A percentile compares a stretch with the other conserved stretches of the same genome.
These are phyloP conservation scores for Danio aesculapii DNA, from an alignment of 2,797 vertebrate genomes.

Conservation along the genomic window DNA sequence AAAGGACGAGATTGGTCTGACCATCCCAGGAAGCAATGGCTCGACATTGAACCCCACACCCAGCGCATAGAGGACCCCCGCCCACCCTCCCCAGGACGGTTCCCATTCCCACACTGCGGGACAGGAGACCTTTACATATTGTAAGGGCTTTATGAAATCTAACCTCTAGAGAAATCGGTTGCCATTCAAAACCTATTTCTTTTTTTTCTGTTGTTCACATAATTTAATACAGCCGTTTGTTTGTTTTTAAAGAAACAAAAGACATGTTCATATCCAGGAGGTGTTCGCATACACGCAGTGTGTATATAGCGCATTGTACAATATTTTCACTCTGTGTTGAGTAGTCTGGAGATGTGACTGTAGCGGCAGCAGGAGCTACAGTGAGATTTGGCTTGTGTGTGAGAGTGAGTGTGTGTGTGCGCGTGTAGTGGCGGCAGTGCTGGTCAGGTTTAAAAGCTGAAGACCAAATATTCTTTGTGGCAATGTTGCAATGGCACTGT, in stretches of 20 bases:
- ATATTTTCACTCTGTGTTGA: conserved; percentile 57
- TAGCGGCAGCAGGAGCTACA: conserved; percentile 49
- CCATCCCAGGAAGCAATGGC: conserved; percentile 92
- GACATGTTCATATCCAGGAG: conserved; percentile 73
- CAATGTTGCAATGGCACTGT: conserved; percentile 62
- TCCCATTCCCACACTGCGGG: conserved; percentile 74
- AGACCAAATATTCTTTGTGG: conserved; percentile 69
- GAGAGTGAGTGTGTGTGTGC: conserved; percentile 61
- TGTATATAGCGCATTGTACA: conserved; percentile 59
- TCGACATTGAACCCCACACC: conserved; percentile 92
- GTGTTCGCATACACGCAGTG: conserved; percentile 62
- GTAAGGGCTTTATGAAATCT: conserved; percentile 87
- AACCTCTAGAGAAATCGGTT: conserved; percentile 80
- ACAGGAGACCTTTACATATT: conserved; percentile 89
- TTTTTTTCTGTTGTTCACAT: conserved; percentile 71
- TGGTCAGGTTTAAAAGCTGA: conserved; percentile 69
- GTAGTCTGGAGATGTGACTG: conserved; percentile 54
- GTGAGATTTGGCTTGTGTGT: conserved; percentile 65
- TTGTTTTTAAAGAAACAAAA: conserved; percentile 65
- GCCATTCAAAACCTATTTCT: conserved; percentile 75
- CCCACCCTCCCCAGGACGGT: conserved; percentile 56
- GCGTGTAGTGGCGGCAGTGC: conserved; percentile 59
- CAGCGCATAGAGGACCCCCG: conserved; percentile 84
- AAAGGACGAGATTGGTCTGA: conserved; percentile 85
- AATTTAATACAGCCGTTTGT: conserved; percentile 78